A percentile compares a stretch with the other conserved stretches of the same genome.
phyloP scores from a whole-genome alignment of 2,113 vertebrate genomes.

The Calypte anna region DNA sequence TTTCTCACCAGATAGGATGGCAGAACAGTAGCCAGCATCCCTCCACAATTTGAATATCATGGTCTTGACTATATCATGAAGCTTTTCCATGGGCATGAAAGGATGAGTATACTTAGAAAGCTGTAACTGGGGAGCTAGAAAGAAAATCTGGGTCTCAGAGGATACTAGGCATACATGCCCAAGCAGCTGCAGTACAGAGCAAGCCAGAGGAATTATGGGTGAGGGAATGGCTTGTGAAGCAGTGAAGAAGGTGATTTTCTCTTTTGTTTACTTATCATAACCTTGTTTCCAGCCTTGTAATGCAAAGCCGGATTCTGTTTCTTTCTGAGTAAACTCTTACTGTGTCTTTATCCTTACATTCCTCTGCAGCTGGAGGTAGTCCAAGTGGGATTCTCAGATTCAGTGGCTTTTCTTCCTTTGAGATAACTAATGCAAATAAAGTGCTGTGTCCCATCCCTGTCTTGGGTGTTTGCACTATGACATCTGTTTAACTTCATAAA shows the following conservation, averaged over 20 bases:
- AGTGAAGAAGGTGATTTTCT: background rate
- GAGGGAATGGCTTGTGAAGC: background rate
- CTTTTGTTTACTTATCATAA: background rate
- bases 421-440: background rate
- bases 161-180: rapidly evolving
- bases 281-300: background rate
- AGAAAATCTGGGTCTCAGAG: background rate
- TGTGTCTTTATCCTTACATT: background rate
- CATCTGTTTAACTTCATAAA: slow-evolving; percentile 23
- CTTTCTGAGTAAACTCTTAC: background rate
- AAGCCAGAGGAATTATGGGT: background rate
- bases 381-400: background rate
- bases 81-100: background rate
- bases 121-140: background rate
- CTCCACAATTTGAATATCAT: background rate
- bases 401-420: rapidly evolving
- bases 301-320: background rate
- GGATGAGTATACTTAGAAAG: background rate
- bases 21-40: background rate
- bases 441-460: background rate
- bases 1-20: background rate
- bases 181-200: background rate
- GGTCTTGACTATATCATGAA: background rate
- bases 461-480: background rate
- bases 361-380: background rate